Base-by-base conservation (phyloP, 2,797 vertebrate species). In the Alectoris magna region DNA sequence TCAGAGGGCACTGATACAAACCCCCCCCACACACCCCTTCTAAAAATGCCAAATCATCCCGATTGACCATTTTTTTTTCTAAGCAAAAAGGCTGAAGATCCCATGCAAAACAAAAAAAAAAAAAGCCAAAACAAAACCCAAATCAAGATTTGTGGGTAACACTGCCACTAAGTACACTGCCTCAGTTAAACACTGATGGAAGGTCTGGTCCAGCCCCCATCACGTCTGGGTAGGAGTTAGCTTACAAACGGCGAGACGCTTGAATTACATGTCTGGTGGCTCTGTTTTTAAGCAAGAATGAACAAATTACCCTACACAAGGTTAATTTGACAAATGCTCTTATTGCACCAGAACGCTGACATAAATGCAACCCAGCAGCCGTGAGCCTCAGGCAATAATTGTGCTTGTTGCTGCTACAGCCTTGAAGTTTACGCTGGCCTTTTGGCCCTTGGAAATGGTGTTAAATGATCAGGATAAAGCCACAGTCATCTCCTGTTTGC, bases 231-330 rank as follows among this genome's bases (percentile, higher is more conserved):
- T 3, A 34, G 38, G 27, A 9, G 17, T 5, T 18, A 14, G 38
- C 11, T 63, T 14, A 38, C 48, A 29, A 11, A 21, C 23, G 3
- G 3, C 13, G 26, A 8, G 3, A 82, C 6, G 5, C n/a, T 23
- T 2, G 2, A 43, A 23, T 49, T 24, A 14, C 0, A 0, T 4
- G 43, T 39, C 41, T 2, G 0, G n/a, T 10, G 10, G n/a, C 58
- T 82, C 46, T 7, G 41, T 67, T 83, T n/a, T n/a, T 26, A 55
- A 77, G 43, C 29, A 51, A 49, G 46, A 73, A 46, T 0, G 0
- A 86, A 31, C 9, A 24, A 31, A 18, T 38, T 48, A 67, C 70
- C 58, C 71, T 3, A 29, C 11, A 17, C 29, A 23, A 60, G 66
- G 39, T 77, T 87, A 31, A 74, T 38, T 14, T 60, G 58, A 68